Conservation (phyloP, 2,113 vertebrate species). For the Orientallactaga bullata region DNA sequence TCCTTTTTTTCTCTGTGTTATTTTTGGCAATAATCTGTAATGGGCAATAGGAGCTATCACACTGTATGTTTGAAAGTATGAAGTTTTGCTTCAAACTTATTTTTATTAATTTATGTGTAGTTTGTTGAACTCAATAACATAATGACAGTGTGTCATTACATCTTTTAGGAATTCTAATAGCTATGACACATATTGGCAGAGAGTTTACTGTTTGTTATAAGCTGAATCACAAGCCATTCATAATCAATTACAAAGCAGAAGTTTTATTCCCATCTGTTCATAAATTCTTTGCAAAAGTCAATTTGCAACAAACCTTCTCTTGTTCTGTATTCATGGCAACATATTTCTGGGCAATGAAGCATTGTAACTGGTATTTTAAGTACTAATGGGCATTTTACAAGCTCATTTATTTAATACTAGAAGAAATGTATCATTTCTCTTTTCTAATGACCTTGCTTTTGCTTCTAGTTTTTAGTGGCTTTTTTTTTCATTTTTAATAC, state of each 20-base stretch:
- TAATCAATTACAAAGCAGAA: neutral
- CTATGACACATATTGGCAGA: rapidly evolving
- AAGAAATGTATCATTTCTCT: neutral
- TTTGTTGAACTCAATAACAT: neutral
- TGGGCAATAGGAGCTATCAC: neutral
- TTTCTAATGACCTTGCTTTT: neutral
- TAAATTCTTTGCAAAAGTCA: neutral
- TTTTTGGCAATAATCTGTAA: neutral
- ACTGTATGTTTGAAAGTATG: neutral
- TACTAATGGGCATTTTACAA: neutral
- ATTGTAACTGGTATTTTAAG: neutral
- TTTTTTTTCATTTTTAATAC: neutral
- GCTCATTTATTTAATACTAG: neutral
- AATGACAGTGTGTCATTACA: rapidly evolving
- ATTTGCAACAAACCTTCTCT: neutral
- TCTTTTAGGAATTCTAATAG: neutral
- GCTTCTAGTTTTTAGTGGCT: neutral
- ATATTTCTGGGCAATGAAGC: no score
- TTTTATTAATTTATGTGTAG: neutral
- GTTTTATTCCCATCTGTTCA: neutral
- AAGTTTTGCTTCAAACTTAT: neutral
- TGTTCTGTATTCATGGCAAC: neutral
- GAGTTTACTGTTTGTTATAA: neutral
- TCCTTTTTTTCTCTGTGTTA: neutral
- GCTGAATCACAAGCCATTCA: no score